Conservation (phyloP, 2,888 invertebrate species). For the Aquatica leii region DNA sequence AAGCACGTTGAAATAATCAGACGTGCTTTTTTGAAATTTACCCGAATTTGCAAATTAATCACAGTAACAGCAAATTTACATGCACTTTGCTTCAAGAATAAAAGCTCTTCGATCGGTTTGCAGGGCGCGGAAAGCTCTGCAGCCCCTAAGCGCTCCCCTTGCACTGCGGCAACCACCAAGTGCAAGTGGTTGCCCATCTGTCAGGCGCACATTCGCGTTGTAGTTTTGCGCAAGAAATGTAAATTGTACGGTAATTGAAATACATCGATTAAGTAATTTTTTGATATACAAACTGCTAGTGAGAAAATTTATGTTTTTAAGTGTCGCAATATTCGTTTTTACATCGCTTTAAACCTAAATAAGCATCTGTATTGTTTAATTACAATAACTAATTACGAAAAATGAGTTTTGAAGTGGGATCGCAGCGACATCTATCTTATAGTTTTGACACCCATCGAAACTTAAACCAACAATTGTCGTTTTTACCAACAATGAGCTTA, state of each 20-base stretch:
- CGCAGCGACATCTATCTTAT: constrained; percentile 41
- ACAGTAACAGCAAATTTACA: constrained; percentile 16
- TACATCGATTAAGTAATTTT: constrained; percentile 22
- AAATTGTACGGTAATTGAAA: constrained; percentile 14
- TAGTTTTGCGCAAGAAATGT: constrained; percentile 33
- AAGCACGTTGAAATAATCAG: constrained; percentile 22
- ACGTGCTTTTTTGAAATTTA: constrained; percentile 6
- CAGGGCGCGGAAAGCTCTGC: constrained; percentile 59
- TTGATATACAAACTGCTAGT: background rate
- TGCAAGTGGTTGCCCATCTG: constrained; percentile 38
- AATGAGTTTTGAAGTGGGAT: constrained; percentile 28
- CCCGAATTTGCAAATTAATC: constrained; percentile 9
- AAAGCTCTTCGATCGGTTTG: constrained; percentile 57
- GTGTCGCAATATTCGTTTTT: background rate
- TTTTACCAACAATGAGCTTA: constrained; percentile 50
- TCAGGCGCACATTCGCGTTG: constrained; percentile 35
- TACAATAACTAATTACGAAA: background rate
- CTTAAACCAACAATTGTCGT: constrained; percentile 43
- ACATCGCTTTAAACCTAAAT: background rate
- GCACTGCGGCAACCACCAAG: constrained; percentile 55
- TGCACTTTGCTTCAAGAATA: constrained; percentile 31
- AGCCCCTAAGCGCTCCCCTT: constrained; percentile 61
- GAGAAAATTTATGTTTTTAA: background rate
- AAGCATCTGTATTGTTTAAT: background rate
- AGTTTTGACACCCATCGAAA: constrained; percentile 37